phyloP scores from a whole-genome alignment of 2,113 vertebrate species.

The Macrotus californicus region DNA sequence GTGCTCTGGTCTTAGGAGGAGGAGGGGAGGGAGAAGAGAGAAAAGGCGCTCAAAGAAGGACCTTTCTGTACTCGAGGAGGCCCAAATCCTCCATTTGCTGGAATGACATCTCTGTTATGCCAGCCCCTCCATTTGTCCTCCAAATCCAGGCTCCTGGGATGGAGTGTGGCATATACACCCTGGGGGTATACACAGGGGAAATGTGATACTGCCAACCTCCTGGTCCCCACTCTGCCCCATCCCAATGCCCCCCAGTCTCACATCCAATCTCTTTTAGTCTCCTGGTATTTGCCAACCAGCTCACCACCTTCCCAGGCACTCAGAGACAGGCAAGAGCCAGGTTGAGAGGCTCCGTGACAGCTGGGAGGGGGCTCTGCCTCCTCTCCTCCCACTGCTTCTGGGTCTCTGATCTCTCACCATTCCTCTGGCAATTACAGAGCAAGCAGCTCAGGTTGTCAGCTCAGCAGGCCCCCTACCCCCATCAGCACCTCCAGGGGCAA shows the following conservation, averaged over 20 bases:
- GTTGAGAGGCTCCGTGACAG: constrained; percentile 26
- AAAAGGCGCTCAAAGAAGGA: background rate
- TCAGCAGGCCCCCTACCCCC: constrained; percentile 50
- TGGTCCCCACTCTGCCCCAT: background rate
- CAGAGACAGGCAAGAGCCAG: background rate
- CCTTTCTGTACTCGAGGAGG: background rate
- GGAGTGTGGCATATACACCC: background rate
- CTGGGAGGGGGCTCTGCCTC: background rate
- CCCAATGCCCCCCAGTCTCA: background rate
- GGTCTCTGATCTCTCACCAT: constrained; percentile 55
- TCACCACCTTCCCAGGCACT: background rate
- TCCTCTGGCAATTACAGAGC: constrained; percentile 62
- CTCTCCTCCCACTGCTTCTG: background rate
- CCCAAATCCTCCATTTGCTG: background rate
- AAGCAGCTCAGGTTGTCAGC: constrained; percentile 62
- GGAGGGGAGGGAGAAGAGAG: background rate
- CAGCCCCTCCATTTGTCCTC: background rate
- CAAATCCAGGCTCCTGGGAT: background rate
- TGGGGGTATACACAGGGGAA: background rate
- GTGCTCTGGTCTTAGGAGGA: background rate
- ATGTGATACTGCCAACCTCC: background rate
- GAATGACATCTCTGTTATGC: background rate
- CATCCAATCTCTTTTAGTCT: background rate
- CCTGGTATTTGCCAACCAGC: constrained; percentile 10
- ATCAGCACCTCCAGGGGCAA: constrained; percentile 29